phyloP scores from a whole-genome alignment of 1,140 invertebrate genomes.

The Drosophila varians region DNA sequence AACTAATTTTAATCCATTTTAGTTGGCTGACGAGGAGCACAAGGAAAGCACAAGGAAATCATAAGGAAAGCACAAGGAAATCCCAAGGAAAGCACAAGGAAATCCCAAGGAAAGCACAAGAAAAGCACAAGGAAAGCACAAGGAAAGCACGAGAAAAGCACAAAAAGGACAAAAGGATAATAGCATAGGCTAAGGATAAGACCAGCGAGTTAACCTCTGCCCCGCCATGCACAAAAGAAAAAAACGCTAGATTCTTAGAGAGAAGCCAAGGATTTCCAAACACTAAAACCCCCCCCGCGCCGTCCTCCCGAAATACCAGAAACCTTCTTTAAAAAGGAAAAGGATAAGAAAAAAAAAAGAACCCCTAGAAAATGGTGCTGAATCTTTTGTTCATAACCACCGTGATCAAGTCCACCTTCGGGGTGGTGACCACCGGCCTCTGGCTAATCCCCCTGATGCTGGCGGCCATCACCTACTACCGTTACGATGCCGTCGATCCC shows the following conservation, averaged over 20 bases:
- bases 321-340: too few species aligned
- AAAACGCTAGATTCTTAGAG: constrained; percentile 54
- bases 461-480: constrained; percentile 91
- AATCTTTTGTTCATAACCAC: constrained; percentile 89
- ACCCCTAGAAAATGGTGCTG: constrained; percentile 86
- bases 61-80: background rate
- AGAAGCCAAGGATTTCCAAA: background rate
- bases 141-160: background rate
- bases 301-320: too few species aligned
- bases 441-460: constrained; percentile 93
- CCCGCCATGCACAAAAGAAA: constrained; percentile 72
- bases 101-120: background rate
- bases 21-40: constrained; percentile 42
- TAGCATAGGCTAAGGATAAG: too few species aligned
- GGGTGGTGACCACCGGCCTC: constrained; percentile 89
- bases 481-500: constrained; percentile 92
- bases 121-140: background rate
- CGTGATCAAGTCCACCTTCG: constrained; percentile 89
- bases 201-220: too few species aligned
- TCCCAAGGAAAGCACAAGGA: background rate
- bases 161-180: background rate
- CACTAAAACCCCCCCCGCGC: too few species aligned
- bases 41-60: constrained; percentile 6
- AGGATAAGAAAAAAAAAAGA: background rate
- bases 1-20: background rate